phyloP scores from a whole-genome alignment of 2,113 vertebrate species.

The Arenaria interpres region DNA sequence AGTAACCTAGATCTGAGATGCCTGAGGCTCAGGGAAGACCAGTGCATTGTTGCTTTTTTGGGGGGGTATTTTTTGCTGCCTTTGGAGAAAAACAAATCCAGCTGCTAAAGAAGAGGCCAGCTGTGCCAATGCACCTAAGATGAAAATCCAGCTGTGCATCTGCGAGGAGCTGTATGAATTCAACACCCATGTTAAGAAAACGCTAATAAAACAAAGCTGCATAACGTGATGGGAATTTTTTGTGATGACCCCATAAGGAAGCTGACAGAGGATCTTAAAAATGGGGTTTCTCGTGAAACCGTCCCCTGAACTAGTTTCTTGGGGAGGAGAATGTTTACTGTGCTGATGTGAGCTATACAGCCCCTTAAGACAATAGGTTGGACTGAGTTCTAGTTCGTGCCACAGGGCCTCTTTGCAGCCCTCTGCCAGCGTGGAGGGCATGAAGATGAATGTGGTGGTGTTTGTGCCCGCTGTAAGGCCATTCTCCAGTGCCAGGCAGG shows the following conservation, averaged over 20 bases:
- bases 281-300: not conserved
- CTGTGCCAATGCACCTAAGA: not conserved
- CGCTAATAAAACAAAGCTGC: not conserved
- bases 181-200: not conserved
- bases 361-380: not conserved
- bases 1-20: not conserved
- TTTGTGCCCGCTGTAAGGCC: not conserved
- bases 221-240: not conserved
- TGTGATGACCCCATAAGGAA: not conserved
- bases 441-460: not conserved
- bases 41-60: not conserved
- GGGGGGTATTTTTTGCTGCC: not conserved
- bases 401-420: not conserved
- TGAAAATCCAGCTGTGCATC: not conserved
- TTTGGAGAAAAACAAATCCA: not conserved
- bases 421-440: not conserved
- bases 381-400: not conserved
- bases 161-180: not conserved
- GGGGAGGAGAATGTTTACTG: not conserved
- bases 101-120: not conserved
- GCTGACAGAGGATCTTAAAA: not conserved
- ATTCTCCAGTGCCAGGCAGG: slow-evolving; percentile 11
- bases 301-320: not conserved
- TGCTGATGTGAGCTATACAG: not conserved
- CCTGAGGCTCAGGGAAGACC: not conserved